phyloP scores from a whole-genome alignment of 1,140 invertebrate genomes.

The Diorhabda elongata region DNA sequence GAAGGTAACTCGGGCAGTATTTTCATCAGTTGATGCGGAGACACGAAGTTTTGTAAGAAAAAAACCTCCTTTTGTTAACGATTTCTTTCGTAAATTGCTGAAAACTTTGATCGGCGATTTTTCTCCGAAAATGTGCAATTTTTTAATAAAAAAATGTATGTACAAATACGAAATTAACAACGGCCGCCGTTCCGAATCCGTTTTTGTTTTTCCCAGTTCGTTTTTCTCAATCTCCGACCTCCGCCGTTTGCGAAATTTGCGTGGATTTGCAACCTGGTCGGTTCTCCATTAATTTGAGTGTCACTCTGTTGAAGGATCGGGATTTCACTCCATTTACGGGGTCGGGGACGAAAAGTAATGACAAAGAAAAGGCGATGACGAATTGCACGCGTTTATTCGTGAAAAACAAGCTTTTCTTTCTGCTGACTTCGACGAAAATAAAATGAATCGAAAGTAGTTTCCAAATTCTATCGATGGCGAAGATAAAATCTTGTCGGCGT shows the following conservation, averaged over 20 bases:
- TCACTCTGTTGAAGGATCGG: slow-evolving; percentile 17
- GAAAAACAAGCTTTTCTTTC: neutral
- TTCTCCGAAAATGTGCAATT: too few species aligned
- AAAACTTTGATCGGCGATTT: too few species aligned
- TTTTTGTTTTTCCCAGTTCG: neutral
- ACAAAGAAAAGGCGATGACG: slow-evolving; percentile 2
- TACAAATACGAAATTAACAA: neutral
- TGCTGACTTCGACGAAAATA: neutral
- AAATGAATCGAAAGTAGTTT: neutral
- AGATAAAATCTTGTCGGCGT: too few species aligned
- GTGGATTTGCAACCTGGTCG: slow-evolving; percentile 32
- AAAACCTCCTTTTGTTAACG: too few species aligned
- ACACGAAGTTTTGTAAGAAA: too few species aligned
- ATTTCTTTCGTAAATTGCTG: too few species aligned
- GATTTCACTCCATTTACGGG: slow-evolving; percentile 24
- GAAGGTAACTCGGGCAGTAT: too few species aligned
- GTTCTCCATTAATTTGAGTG: slow-evolving; percentile 35
- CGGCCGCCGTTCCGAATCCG: neutral
- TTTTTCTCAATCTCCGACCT: neutral
- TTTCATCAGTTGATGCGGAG: too few species aligned
- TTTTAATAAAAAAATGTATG: too few species aligned
- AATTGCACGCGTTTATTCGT: neutral
- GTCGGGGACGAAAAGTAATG: neutral
- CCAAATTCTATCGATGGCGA: too few species aligned
- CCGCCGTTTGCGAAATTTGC: slow-evolving; percentile 27